Evolutionary conservation across 2,113 vertebrate genomes (phyloP), one percentile per base, ranked within the genome.

Genomic region (Grammomys surdaster): DNA sequence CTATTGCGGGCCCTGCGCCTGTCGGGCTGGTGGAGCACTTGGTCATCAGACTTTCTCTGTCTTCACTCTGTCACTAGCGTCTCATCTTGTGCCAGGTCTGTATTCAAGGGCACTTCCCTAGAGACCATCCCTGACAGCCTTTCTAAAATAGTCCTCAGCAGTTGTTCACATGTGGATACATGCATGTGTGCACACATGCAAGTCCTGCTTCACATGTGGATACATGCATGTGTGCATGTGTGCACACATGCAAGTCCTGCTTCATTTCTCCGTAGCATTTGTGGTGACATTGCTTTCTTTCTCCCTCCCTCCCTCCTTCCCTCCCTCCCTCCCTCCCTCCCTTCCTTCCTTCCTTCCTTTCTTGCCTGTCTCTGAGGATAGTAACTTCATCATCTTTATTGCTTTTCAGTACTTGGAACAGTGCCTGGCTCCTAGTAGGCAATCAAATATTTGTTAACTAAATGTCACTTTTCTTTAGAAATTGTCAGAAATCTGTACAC

Each of bases 31-130:
- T 3, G 0, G 0, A 70, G 75, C 48, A 40, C 31, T 58, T 56
- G 48, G 33, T 91, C 63, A 20, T 48, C 86, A 90, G 58, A 72
- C 46, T 31, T 19, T 43, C 33, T 81, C 36, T 88, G 28, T 94
- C 78, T 73, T 33, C 28, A n/a, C 36, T 63, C 5, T 72, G 63
- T 75, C 24, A 33, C 26, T 48, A 2, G 48, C 22, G 86, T 54
- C 36, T 89, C 63, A 89, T 43, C 28, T 51, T 36, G 46, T 76
- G 7, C 31, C 9, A 80, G 78, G 67, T 82, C 76, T 88, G 65
- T 98, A 26, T 96, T 92, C 65, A 95, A 72, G 94, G 89, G 43
- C 51, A 60, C n/a, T 88, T 87, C 46, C 63, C 77, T 17, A 60
- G 80, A 93, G 82, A 84, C 51, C 26, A 73, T 93, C 67, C 81